These are phyloP conservation scores for Hylyphantes graminicola DNA, from an alignment of 1,140 invertebrate genomes.

Conservation along the genomic window DNA sequence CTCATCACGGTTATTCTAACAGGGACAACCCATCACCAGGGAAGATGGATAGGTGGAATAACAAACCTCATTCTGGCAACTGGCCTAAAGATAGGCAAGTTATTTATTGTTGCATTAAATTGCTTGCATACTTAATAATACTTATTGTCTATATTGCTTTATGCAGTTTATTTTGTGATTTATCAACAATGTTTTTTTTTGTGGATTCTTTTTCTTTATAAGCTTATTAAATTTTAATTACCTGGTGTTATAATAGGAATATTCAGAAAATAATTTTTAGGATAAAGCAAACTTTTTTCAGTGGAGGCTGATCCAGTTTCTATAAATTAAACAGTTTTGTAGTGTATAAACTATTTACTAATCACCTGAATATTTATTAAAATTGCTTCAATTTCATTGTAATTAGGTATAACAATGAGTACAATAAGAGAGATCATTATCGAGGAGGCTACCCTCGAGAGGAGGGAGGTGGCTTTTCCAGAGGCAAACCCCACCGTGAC, in stretches of 20 bases:
- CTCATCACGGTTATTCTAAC: slow-evolving; percentile 48
- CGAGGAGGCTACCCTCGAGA: slow-evolving; percentile 46
- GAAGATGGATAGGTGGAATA: slow-evolving; percentile 52
- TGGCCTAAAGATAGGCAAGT: slow-evolving; percentile 57
- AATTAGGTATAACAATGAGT: slow-evolving; percentile 56
- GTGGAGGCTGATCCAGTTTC: too few relatives aligned
- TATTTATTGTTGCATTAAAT: slow-evolving; percentile 1
- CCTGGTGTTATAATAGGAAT: too few relatives aligned
- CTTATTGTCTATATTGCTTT: too few relatives aligned
- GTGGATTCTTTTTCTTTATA: neutral
- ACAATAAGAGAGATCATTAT: slow-evolving; percentile 58
- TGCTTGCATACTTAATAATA: neutral
- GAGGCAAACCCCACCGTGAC: slow-evolving; percentile 51
- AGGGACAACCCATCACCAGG: slow-evolving; percentile 30
- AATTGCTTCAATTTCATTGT: too few relatives aligned
- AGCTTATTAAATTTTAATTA: too few relatives aligned
- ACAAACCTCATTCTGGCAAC: slow-evolving; percentile 32
- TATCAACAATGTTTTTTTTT: too few relatives aligned
- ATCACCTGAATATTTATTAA: too few relatives aligned
- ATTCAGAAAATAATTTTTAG: too few relatives aligned
- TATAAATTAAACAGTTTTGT: too few relatives aligned
- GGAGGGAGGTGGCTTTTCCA: slow-evolving; percentile 30
- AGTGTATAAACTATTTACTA: too few relatives aligned
- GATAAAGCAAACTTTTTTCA: too few relatives aligned
- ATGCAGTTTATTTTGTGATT: too few relatives aligned